Evolutionary conservation across 2,797 vertebrate genomes (phyloP).

Genomic region (Pangasius mekongensis): DNA sequence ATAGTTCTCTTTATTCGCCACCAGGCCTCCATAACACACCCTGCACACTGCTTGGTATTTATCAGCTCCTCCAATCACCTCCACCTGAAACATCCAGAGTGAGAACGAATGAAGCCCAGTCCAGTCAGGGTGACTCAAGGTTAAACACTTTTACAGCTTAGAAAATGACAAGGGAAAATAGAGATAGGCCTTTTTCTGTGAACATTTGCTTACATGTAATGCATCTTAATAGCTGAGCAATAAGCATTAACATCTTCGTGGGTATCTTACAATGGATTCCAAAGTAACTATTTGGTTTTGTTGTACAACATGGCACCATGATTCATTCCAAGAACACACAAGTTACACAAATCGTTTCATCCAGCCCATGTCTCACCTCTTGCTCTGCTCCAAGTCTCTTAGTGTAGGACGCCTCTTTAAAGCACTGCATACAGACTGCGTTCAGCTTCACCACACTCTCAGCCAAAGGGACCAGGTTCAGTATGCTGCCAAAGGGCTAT

Average conservation of each 20-base stretch:
- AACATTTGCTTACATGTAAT: neutral
- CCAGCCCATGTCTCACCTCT: constrained; percentile 78
- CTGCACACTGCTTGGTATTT: constrained; percentile 93
- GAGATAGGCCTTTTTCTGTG: neutral
- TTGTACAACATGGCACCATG: neutral
- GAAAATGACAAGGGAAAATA: neutral
- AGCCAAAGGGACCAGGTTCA: constrained; percentile 90
- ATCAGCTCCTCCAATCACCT: constrained; percentile 94
- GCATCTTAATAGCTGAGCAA: neutral
- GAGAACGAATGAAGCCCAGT: neutral
- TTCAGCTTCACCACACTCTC: constrained; percentile 97
- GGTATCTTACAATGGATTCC: neutral
- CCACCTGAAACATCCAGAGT: constrained; percentile 77
- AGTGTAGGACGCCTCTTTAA: constrained; percentile 92
- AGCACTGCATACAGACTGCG: constrained; percentile 96
- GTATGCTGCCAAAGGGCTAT: constrained; percentile 90
- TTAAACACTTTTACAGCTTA: neutral
- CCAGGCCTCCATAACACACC: constrained; percentile 80
- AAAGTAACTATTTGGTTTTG: neutral
- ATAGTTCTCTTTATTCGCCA: constrained; percentile 83
- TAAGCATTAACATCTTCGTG: neutral
- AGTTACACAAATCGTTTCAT: neutral
- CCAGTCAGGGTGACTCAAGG: neutral
- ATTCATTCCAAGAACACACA: neutral
- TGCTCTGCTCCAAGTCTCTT: constrained; percentile 90